A percentile compares a stretch with the other conserved stretches of the same genome.
Evolutionary conservation across 2,888 invertebrate species (phyloP).

Genomic region (Eudasyphora cyanicolor): DNA sequence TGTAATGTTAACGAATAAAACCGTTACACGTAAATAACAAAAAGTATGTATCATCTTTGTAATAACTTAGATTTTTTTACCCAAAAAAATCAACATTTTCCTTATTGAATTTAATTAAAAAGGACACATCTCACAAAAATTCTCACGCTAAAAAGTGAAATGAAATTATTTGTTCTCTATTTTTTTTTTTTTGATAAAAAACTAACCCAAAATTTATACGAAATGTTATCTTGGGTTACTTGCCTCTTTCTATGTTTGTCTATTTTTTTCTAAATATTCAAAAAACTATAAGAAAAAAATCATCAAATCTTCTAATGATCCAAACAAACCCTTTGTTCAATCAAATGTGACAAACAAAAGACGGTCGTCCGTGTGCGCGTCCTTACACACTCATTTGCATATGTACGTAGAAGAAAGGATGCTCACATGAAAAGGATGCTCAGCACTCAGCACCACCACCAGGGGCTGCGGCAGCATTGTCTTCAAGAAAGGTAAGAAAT

Average conservation of each 20-base stretch:
- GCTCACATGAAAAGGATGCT: slow-evolving; percentile 1
- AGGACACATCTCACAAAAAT: neutral
- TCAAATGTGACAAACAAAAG: slow-evolving; percentile 49
- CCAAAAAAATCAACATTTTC: neutral
- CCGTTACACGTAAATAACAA: neutral
- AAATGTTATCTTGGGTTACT: slow-evolving; percentile 23
- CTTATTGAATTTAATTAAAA: neutral
- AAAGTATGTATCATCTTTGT: neutral
- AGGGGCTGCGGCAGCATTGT: slow-evolving; percentile 40
- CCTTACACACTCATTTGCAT: slow-evolving; percentile 72
- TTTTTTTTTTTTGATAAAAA: slow-evolving; percentile 23
- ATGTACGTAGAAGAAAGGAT: slow-evolving; percentile 62
- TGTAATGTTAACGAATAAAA: neutral
- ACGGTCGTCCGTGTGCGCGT: slow-evolving; percentile 47
- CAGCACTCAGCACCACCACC: slow-evolving; percentile 67
- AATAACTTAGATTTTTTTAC: neutral
- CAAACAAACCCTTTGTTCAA: slow-evolving; percentile 63
- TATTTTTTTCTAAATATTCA: slow-evolving; percentile 47
- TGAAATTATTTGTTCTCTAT: neutral
- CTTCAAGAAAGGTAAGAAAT: slow-evolving; percentile 3
- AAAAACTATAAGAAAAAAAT: slow-evolving; percentile 72
- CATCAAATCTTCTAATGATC: slow-evolving; percentile 53
- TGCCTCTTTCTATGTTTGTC: neutral
- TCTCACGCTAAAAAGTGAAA: slow-evolving; percentile 53
- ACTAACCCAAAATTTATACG: slow-evolving; percentile 9